Percentiles rank a stretch among this genome's conserved stretches.
Conservation (phyloP, 2,888 invertebrate genomes). For the Acanthosepion esculentum region DNA sequence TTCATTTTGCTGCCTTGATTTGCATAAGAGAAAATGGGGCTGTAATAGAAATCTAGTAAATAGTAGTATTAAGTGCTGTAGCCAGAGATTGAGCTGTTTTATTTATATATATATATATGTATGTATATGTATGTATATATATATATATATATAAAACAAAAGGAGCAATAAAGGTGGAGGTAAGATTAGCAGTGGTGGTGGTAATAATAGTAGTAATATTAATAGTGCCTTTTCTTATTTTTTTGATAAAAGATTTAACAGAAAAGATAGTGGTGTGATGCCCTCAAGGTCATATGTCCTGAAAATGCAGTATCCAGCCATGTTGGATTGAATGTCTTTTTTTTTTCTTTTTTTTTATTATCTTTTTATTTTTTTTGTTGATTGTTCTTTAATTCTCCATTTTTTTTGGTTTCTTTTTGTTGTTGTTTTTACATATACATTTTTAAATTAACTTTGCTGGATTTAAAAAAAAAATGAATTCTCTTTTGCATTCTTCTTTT, state of each 20-base stretch:
- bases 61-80: no score
- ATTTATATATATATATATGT: no score
- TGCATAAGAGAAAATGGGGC: no score
- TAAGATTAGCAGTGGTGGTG: no score
- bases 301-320: not conserved
- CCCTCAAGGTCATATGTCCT: slow-evolving; percentile 6
- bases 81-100: no score
- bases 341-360: not conserved
- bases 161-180: not conserved
- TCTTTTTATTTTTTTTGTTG: not conserved
- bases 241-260: not conserved
- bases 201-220: not conserved
- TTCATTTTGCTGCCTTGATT: no score
- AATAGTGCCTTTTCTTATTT: not conserved
- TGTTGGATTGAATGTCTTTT: no score
- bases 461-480: not conserved
- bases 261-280: slow-evolving; percentile 20
- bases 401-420: not conserved
- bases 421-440: not conserved
- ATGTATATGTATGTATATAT: no score
- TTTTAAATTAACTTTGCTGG: not conserved
- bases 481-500: not conserved
- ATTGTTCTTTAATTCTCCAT: not conserved
- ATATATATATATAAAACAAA: not conserved
- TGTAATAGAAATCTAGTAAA: no score